Base-by-base conservation (phyloP, 2,888 invertebrate species). In the Catonia carolina region DNA sequence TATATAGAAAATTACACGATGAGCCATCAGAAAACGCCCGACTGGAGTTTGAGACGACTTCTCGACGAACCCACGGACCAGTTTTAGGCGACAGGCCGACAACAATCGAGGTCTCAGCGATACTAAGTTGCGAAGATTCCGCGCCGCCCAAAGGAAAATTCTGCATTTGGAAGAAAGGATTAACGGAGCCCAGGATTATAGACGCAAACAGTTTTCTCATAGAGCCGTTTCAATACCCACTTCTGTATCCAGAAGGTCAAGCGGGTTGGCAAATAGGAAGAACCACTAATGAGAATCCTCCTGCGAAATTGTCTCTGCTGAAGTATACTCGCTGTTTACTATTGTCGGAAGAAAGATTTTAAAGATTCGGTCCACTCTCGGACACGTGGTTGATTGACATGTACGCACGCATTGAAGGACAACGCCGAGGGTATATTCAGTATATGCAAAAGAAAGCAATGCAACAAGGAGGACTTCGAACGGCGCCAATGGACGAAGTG, bases 81-180 rank as follows among this genome's bases (percentile, higher is more conserved):
- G 47, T 36, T 8, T 47, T 58, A 5, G 57, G 57, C 2, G 57
- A 60, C 39, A 23, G 55, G 10, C 54, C 55, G 15, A 22, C 17
- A 7, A 50, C 55, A 17, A n/a, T 41, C 31, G 60, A 60, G 39
- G 55, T 60, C 1, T 41, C 39, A n/a, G 60, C 55, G 12, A 51
- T 58, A 1, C 18, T 60, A 5, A 54, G 45, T 35, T 45, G 36
- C 3, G 54, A 56, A 4, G 56, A 37, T 10, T 6, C 5, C 17
- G 17, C n/a, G n/a, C 10, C 8, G 33, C 8, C 33, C 7, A 7
- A 33, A 33, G 8, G 12, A 7, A 7, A 33, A 41, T 17, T 17
- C 2, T 17, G 27, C 49, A 2, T 48, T 1, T 1, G n/a, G 18
- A 48, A 56, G 37, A 56, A 56, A 45, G 53, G 56, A 5, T 51